A percentile compares a stretch with the other conserved stretches of the same genome.
These are phyloP conservation scores for Pitta sordida DNA, from an alignment of 2,113 vertebrate species.

Conservation along the genomic window DNA sequence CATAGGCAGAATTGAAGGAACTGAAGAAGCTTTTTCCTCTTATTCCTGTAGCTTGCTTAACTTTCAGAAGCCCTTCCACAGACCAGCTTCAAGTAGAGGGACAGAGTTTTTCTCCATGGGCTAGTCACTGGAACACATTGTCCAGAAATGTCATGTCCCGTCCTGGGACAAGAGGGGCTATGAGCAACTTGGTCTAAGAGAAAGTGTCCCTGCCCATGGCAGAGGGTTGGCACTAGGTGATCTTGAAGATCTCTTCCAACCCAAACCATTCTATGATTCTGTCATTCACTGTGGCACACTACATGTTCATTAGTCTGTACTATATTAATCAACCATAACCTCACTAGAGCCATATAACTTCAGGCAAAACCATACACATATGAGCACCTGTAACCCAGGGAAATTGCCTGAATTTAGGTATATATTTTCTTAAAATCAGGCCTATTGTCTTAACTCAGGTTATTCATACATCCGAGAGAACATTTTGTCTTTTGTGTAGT, in stretches of 20 bases:
- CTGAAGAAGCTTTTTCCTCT: not conserved
- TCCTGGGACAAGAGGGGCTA: not conserved
- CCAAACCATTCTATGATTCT: no score
- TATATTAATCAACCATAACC: not conserved
- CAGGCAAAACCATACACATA: not conserved
- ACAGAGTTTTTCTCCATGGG: rapidly evolving
- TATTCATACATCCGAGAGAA: not conserved
- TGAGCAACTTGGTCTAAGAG: not conserved
- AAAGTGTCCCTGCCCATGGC: not conserved
- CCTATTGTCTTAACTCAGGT: not conserved
- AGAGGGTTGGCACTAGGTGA: not conserved
- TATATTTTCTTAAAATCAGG: not conserved
- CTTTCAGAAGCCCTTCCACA: not conserved
- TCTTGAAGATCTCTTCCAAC: not conserved
- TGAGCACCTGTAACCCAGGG: not conserved
- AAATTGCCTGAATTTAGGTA: not conserved
- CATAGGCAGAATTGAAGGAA: not conserved
- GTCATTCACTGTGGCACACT: not conserved
- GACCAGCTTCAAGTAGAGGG: not conserved
- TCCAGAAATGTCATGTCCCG: not conserved
- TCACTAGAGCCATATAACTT: not conserved
- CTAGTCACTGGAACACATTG: not conserved
- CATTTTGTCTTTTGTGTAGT: not conserved
- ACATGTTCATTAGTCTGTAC: not conserved
- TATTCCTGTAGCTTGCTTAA: not conserved